Evolutionary conservation across 2,113 vertebrate genomes (phyloP), one percentile per base, ranked within the genome.

Genomic region (Tympanuchus pallidicinctus): DNA sequence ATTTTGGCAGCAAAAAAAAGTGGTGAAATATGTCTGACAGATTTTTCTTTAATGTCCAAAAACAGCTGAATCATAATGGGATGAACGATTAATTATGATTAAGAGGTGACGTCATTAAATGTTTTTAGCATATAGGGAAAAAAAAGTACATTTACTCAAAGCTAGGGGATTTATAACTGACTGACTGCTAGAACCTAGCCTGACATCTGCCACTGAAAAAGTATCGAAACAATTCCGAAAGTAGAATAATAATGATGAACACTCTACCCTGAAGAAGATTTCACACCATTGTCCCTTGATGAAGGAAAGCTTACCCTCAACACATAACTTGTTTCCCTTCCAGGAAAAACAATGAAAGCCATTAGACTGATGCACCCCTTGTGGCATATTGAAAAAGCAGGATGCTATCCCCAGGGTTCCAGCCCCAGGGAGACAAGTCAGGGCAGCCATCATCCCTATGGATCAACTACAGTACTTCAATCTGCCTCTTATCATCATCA

Each of bases 11-110:
- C 3, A 59, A 85, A 89, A 64, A 77, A 57, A 57, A 57, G 30
- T 54, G 20, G 11, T 63, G 61, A 85, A 84, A 66, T 76, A 86
- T 67, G 34, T 71, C 45, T 77, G 60, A 60, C 60, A 93, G 75
- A 77, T 88, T 94, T 94, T 88, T 92, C 72, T 81, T 86, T 72
- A 88, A 71, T 82, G 47, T 81, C 60, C 57, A 86, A 86, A 72
- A 28, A 83, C 38, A 86, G 57, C 38, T 92, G 82, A 96, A 88
- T 47, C 93, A 66, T 48, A 92, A 79, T 47, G 87, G 67, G 11
- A 5, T 82, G 22, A 77, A 38, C 0, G 1, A 91, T 74, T 88
- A 85, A 73, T 50, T 85, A 11, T 56, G 59, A 79, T 92, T 92
- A 92, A 86, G 64, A 81, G 27, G 32, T 92, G 78, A 93, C 64